Evolutionary conservation across 37 sponge, comb jelly and placozoan species (phyloP).

Genomic region (Spongia lamella): DNA sequence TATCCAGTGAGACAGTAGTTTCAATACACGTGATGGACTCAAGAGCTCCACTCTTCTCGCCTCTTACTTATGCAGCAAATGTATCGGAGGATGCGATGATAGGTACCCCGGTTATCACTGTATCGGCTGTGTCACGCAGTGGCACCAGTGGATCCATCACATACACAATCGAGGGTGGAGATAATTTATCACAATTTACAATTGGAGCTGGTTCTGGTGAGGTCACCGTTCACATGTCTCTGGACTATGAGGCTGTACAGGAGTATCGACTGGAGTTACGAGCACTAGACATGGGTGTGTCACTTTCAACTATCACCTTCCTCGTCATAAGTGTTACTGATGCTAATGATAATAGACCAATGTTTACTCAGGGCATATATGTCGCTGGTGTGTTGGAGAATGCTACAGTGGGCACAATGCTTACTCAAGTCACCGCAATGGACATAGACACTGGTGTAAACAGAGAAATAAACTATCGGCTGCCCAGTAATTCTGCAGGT

Average conservation of each 20-base stretch:
- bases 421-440: constrained; percentile 38
- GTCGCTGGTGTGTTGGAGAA: constrained; percentile 47
- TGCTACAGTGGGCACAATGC: constrained; percentile 23
- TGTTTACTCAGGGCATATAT: constrained; percentile 41
- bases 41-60: constrained; percentile 56
- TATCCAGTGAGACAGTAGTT: constrained; percentile 17
- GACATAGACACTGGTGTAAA: constrained; percentile 44
- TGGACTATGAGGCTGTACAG: constrained; percentile 17
- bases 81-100: constrained; percentile 25
- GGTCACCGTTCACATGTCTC: constrained; percentile 39
- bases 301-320: neutral
- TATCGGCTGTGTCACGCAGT: constrained; percentile 15
- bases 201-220: constrained; percentile 45
- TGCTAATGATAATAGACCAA: constrained; percentile 50
- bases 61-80: constrained; percentile 32
- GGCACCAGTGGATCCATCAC: neutral
- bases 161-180: constrained; percentile 12
- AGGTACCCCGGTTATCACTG: constrained; percentile 31
- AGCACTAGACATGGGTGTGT: neutral
- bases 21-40: constrained; percentile 52
- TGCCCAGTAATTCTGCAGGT: neutral
- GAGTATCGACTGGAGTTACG: neutral
- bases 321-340: constrained; percentile 12
- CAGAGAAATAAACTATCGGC: constrained; percentile 18
- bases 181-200: constrained; percentile 28